phyloP scores from a whole-genome alignment of 2,797 vertebrate genomes.

The Anguilla megastoma region DNA sequence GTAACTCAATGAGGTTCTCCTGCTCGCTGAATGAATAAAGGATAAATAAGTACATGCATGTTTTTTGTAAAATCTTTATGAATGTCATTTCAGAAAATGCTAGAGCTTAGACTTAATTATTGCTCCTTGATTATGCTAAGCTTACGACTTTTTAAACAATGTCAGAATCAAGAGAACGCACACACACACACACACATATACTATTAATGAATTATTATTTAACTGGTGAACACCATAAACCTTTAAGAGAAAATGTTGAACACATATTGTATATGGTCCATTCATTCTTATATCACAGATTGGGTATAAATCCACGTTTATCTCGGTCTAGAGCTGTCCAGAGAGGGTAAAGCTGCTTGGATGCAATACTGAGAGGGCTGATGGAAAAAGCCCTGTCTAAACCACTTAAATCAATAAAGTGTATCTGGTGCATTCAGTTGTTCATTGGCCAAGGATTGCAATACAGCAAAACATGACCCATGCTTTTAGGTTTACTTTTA shows the following conservation, averaged over 20 bases:
- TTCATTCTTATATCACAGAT: background rate
- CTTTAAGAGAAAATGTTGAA: background rate
- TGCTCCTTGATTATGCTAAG: background rate
- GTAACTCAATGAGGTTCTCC: background rate
- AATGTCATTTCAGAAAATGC: background rate
- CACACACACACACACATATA: background rate
- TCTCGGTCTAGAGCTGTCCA: background rate
- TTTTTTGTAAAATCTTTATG: background rate
- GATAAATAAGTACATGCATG: background rate
- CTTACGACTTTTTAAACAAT: background rate
- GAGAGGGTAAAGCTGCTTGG: background rate
- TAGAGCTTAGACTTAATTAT: background rate
- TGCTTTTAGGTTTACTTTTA: conserved; percentile 14
- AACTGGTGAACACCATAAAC: background rate
- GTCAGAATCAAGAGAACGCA: background rate
- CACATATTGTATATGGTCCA: background rate
- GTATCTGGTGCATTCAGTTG: background rate
- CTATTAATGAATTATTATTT: background rate
- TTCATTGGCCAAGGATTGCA: background rate
- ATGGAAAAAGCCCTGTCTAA: background rate
- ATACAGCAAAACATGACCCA: background rate
- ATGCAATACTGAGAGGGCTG: background rate
- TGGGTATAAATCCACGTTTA: background rate
- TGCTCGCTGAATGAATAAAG: background rate
- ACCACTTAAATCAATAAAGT: background rate